Evolutionary conservation across 2,797 vertebrate species (phyloP).

Genomic region (Siniperca scherzeri): DNA sequence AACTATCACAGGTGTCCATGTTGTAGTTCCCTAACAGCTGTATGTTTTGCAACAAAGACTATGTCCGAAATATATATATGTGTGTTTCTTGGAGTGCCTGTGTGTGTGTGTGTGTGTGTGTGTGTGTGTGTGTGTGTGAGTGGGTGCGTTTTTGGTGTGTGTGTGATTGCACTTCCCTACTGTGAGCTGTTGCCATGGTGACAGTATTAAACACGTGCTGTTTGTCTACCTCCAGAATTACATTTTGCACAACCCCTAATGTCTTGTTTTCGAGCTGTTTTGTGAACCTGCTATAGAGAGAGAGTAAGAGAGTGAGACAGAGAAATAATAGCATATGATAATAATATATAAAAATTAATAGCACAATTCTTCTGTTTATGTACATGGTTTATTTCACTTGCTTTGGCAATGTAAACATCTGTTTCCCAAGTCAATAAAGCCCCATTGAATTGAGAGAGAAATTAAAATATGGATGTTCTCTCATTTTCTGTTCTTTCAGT

Average conservation of each 20-base stretch:
- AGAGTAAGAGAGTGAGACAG: not conserved
- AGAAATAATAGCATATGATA: not conserved
- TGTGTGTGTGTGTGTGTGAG: not conserved
- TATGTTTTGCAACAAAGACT: not conserved
- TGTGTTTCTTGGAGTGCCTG: not conserved
- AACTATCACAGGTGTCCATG: not conserved
- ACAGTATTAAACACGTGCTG: constrained; percentile 76
- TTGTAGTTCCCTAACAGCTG: not conserved
- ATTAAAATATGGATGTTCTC: not conserved
- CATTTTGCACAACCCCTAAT: constrained; percentile 63
- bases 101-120: constrained; percentile 28
- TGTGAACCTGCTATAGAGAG: constrained; percentile 17
- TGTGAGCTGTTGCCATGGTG: constrained; percentile 81
- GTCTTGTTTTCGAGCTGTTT: constrained; percentile 44
- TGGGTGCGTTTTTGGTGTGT: constrained; percentile 46
- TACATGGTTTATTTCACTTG: no score
- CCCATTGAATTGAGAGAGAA: not conserved
- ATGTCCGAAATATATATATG: not conserved
- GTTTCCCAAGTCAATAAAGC: no score
- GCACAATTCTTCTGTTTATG: no score
- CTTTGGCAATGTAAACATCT: no score
- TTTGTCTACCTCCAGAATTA: constrained; percentile 77
- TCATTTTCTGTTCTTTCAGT: constrained; percentile 18
- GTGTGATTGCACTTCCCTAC: constrained; percentile 68
- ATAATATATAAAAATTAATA: no score